A percentile compares a stretch with the other conserved stretches of the same genome.
These are phyloP conservation scores for Syritta pipiens DNA, from an alignment of 2,888 invertebrate species.

Conservation along the genomic window DNA sequence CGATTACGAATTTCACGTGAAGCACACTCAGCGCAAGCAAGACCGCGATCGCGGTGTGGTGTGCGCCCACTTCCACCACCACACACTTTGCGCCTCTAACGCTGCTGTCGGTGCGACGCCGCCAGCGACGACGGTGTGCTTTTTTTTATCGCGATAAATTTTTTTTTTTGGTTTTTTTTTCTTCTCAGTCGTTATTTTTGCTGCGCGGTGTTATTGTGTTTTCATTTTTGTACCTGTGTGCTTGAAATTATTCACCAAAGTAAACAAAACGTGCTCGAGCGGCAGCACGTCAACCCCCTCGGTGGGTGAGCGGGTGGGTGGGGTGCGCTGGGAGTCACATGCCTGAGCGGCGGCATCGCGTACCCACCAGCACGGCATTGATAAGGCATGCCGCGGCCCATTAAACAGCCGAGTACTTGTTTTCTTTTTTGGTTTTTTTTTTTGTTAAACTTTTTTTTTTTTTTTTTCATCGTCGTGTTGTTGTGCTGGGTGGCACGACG, in stretches of 20 bases:
- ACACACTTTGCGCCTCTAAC: background rate
- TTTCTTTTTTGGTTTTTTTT: conserved; percentile 6
- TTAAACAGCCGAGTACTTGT: conserved; percentile 48
- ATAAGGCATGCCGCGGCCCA: conserved; percentile 61
- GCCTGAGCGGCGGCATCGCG: conserved; percentile 36
- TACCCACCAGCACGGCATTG: conserved; percentile 62
- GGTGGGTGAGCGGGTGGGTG: background rate
- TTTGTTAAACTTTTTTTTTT: no score
- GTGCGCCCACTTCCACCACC: conserved; percentile 19
- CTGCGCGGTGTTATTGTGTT: conserved; percentile 36
- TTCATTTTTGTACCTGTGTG: conserved; percentile 35
- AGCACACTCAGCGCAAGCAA: conserved; percentile 41
- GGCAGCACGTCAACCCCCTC: conserved; percentile 59
- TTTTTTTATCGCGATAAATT: conserved; percentile 37
- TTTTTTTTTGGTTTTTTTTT: conserved; percentile 4
- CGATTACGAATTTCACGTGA: conserved; percentile 65
- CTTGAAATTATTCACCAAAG: conserved; percentile 64
- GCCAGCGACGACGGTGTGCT: background rate
- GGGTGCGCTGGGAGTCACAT: conserved; percentile 45
- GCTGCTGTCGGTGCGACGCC: background rate
- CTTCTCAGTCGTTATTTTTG: conserved; percentile 6
- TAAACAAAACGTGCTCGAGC: conserved; percentile 63
- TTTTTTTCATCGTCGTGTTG: conserved; percentile 15
- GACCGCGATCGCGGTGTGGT: conserved; percentile 43
- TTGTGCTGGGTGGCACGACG: conserved; percentile 29